Conservation (phyloP, 2,113 vertebrate species). For the Panthera tigris region DNA sequence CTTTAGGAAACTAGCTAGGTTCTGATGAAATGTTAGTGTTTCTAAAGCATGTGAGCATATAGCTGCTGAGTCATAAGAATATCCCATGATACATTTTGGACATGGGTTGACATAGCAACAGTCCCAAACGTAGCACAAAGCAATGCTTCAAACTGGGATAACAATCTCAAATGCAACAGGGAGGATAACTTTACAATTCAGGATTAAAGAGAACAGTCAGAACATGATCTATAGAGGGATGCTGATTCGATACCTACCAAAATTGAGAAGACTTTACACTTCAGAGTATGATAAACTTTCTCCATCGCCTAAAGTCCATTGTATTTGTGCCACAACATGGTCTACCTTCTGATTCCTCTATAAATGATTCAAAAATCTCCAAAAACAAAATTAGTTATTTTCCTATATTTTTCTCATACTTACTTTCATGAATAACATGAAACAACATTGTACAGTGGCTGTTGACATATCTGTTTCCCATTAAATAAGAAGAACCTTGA, state of each 20-base stretch:
- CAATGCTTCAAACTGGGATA: not conserved
- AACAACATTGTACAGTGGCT: not conserved
- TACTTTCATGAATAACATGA: not conserved
- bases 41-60: not conserved
- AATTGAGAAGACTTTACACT: not conserved
- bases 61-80: not conserved
- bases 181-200: not conserved
- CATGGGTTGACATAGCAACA: not conserved
- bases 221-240: not conserved
- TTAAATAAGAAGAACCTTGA: not conserved
- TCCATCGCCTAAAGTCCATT: not conserved
- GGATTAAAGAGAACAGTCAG: not conserved
- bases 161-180: not conserved
- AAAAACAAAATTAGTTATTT: not conserved
- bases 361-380: not conserved
- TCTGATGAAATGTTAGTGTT: not conserved
- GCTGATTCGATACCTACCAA: not conserved
- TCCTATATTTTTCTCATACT: not conserved
- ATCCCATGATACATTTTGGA: not conserved
- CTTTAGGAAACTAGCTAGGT: not conserved
- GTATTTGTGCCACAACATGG: not conserved
- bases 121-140: not conserved
- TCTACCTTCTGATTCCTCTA: not conserved
- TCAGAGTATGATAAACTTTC: not conserved
- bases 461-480: not conserved